These are phyloP conservation scores for Zapornia atra DNA, from an alignment of 2,113 vertebrate genomes.

Conservation along the genomic window DNA sequence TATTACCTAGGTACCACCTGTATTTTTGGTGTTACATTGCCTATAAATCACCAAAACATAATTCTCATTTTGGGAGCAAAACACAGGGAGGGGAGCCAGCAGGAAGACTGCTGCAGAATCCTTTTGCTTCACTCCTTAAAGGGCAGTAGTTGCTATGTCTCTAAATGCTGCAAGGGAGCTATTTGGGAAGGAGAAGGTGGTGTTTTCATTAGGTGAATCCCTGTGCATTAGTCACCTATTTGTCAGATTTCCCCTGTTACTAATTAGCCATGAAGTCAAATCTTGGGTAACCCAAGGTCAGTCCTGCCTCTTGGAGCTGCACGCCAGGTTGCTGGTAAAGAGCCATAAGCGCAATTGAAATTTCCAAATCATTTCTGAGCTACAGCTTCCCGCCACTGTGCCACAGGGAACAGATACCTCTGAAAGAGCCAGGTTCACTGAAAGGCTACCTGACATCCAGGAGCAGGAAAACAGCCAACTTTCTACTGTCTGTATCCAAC, in stretches of 20 bases:
- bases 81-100: rapidly evolving
- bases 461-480: neutral
- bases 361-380: neutral
- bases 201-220: neutral
- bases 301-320: neutral
- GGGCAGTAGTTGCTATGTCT: neutral
- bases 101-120: neutral
- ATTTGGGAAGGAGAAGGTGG: neutral
- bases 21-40: neutral
- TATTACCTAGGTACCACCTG: neutral
- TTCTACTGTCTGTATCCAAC: neutral
- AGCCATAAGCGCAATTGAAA: neutral
- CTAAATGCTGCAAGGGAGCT: neutral
- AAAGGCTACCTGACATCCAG: conserved; percentile 5
- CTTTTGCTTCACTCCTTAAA: neutral
- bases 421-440: neutral
- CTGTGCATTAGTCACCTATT: neutral
- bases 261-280: neutral
- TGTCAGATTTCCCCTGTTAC: neutral
- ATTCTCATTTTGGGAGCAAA: neutral
- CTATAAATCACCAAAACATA: neutral
- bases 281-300: neutral
- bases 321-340: neutral
- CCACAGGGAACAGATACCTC: neutral
- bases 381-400: neutral